Base-by-base conservation (phyloP, 2,888 invertebrate species). In the Paralinhomoeus sp. region DNA sequence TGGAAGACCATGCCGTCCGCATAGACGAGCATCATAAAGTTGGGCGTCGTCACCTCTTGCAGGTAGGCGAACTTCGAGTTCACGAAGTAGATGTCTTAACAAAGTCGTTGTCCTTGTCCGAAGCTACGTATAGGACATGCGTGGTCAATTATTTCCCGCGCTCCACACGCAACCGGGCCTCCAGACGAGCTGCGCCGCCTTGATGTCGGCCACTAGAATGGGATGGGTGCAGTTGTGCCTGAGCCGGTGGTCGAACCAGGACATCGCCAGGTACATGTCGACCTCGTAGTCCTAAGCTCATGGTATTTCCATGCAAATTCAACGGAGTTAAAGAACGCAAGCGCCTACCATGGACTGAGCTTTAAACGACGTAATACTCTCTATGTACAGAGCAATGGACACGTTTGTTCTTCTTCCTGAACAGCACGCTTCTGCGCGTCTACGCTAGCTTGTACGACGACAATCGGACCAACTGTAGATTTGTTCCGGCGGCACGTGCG, bases 221-320 rank as follows among this genome's bases (percentile, higher is more conserved):
- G 60, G 60, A 50, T 61, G 53, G 2, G 55, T 56, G 48, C 60
- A 60, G 47, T 60, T 61, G 50, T 60, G 60, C 2, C 53, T 50
- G 18, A 60, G 47, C 12, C 60, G 48, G 1, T 57, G 47, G 43
- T 60, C 60, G 41, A 53, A 57, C 56, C 60, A 60, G 12, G 56
- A 57, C 57, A 60, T 55, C 7, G 60, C 60, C 41, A 60, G 49
- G 45, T 60, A 60, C 53, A 57, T 57, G 47, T 60, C 60, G 39
- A 60, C 55, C 48, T 58, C 58, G 46, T 57, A 58, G 45, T 58
- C 58, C 56, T 56, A n/a, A n/a, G n/a, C n/a, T n/a, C n/a, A n/a
- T n/a, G n/a, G n/a, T n/a, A n/a, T n/a, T n/a, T n/a, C n/a, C n/a
- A n/a, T n/a, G n/a, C n/a, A n/a, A n/a, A n/a, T n/a, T n/a, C n/a